Evolutionary conservation across 2,888 invertebrate genomes (phyloP).

Genomic region (Nemurella pictetii): DNA sequence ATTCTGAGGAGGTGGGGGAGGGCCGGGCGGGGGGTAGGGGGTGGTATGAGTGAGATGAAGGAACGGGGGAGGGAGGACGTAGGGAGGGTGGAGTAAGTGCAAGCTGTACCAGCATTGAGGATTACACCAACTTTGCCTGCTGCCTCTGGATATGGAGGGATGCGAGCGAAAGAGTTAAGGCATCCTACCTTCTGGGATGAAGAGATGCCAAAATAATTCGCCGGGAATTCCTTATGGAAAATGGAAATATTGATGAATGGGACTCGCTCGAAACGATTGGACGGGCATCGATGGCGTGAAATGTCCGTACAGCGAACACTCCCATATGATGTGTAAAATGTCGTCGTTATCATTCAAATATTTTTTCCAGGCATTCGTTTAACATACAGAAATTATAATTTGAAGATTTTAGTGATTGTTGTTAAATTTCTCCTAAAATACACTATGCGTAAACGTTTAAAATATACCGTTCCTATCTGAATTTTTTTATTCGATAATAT

Average conservation of each 20-base stretch:
- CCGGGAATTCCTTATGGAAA: slow-evolving; percentile 34
- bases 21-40: slow-evolving; percentile 49
- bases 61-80: slow-evolving; percentile 50
- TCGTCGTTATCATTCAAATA: too few species aligned
- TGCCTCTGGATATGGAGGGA: slow-evolving; percentile 26
- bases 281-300: not conserved
- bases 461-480: too few species aligned
- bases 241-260: not conserved
- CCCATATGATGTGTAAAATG: too few species aligned
- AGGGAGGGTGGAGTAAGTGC: slow-evolving; percentile 46
- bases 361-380: too few species aligned
- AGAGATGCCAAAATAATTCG: slow-evolving; percentile 12
- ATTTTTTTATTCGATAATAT: not conserved
- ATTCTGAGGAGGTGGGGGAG: slow-evolving; percentile 47
- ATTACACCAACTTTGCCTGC: slow-evolving; percentile 36
- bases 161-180: slow-evolving; percentile 29
- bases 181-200: slow-evolving; percentile 21
- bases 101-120: slow-evolving; percentile 40
- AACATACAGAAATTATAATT: too few species aligned
- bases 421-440: too few species aligned
- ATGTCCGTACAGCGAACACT: not conserved
- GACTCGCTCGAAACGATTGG: not conserved
- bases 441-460: too few species aligned
- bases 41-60: slow-evolving; percentile 39
- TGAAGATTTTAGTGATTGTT: too few species aligned